Base-by-base conservation (phyloP, 2,113 vertebrate genomes). In the Syrrhaptes paradoxus region DNA sequence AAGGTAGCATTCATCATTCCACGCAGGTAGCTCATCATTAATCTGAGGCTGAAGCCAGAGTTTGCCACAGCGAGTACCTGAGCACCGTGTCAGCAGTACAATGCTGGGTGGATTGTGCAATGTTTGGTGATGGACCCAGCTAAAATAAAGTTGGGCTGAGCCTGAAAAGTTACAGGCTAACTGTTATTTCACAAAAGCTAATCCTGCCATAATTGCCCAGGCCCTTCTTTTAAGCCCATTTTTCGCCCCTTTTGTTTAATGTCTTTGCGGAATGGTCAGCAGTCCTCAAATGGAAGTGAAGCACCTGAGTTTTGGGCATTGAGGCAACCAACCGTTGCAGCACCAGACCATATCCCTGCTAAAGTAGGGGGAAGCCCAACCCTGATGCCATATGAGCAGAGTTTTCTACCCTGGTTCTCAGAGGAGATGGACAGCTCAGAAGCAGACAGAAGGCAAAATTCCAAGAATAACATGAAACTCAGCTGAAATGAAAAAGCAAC, bases 381-480 rank as follows among this genome's bases (percentile, higher is more conserved):
- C 54, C 63, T 87, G 48, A 58, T 73, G 49, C 49, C 43, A 20
- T 17, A 46, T 3, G 52, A 72, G 58, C 54, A 29, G 63, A 32
- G n/a, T 48, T 89, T 67, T 91, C 73, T 58, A 76, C 62, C 62
- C 85, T 76, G 76, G 52, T 34, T 83, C 79, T 93, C 81, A 67
- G 46, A 66, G 28, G 38, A 79, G 57, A 75, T 38, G 72, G 61
- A 49, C 38, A 83, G 28, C 85, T 78, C 68, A 89, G 58, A 87
- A 59, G 49, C 87, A 94, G 59, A 74, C 54, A 82, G 80, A 78
- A 96, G 41, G 52, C 57, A 83, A 68, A 86, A 63, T 75, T 81
- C 90, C 74, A 90, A 85, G 78, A 90, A 34, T 24, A 84, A 92
- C 65, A 81, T 59, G 67, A 75, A 91, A 91, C 73, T 86, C 63